Evolutionary conservation across 2,113 vertebrate genomes (phyloP), one percentile per base, ranked within the genome.

Genomic region (Brevimyrus niger): DNA sequence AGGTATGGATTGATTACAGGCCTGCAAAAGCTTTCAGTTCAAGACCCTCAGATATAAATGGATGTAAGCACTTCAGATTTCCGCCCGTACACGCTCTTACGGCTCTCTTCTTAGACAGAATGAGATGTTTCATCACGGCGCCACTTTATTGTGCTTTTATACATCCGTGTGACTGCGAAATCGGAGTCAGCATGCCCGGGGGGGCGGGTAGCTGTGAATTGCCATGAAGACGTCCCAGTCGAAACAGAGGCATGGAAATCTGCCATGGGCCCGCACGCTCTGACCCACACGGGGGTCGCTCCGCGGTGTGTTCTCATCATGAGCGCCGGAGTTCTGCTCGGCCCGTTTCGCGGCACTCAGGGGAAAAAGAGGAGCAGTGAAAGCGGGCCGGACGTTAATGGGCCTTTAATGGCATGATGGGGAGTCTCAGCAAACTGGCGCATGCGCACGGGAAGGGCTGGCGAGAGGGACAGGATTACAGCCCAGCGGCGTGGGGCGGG

Each of bases 391-490:
- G 23, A 6, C 23, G 13, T 91, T 84, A 83, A 89, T 76, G 69
- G 87, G 44, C 35, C 23, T 65, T 87, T 89, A 89, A 92, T 90
- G 90, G 89, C 87, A 27, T 87, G 85, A 69, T 88, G 76, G 83
- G 38, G n/a, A 83, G 61, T 44, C 17, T 58, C 87, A n/a, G 48
- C 89, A 86, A 58, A n/a, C 50, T 83, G 48, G 46, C 69, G 88
- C 88, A 55, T 55, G 83, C 55, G 58, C 44, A 90, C 50, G 4
- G 58, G 2, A 35, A 65, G 10, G 10, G 44, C 10, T n/a, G 27
- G 11, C 42, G 5, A 44, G 61, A 46, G 48, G 38, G 50, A 4
- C 7, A 46, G 42, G 44, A 50, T 65, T 85, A 50, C 50, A 61
- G 61, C 47, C 35, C 4, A 38, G 86, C 44, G 86, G 73, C 23